Percentiles rank a stretch among this genome's conserved stretches.
phyloP scores from a whole-genome alignment of 2,113 vertebrate genomes.

The Corythornis madagascariensis region DNA sequence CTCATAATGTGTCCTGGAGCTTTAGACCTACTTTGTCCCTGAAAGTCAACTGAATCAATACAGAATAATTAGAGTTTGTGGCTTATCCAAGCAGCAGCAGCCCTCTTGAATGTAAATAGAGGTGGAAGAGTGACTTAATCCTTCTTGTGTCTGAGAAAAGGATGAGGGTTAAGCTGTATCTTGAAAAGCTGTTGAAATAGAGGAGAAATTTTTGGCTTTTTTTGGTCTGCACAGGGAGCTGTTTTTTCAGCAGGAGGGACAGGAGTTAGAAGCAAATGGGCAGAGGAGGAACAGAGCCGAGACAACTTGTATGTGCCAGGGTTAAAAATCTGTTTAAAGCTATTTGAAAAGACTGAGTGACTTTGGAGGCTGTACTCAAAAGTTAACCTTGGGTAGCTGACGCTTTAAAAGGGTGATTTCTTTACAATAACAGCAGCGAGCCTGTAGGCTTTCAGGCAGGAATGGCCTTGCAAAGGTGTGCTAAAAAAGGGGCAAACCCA shows the following conservation, averaged over 20 bases:
- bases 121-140: slow-evolving; percentile 30
- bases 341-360: neutral
- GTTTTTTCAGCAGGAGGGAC: neutral
- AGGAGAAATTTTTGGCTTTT: neutral
- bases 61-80: slow-evolving; percentile 31
- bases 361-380: neutral
- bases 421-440: neutral
- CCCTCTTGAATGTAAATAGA: slow-evolving; percentile 26
- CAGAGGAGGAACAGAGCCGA: neutral
- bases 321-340: neutral
- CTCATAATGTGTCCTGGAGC: neutral
- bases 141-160: neutral
- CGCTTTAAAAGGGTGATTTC: neutral
- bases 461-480: neutral
- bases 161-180: neutral
- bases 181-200: slow-evolving; percentile 16
- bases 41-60: slow-evolving; percentile 31
- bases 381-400: neutral
- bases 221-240: neutral
- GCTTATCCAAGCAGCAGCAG: slow-evolving; percentile 12
- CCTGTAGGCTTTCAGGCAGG: neutral
- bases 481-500: neutral
- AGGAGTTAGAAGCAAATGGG: neutral
- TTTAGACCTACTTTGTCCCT: slow-evolving; percentile 31
- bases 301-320: neutral